These are phyloP conservation scores for Trichogramma pretiosum DNA, from an alignment of 1,140 invertebrate species.

Conservation along the genomic window DNA sequence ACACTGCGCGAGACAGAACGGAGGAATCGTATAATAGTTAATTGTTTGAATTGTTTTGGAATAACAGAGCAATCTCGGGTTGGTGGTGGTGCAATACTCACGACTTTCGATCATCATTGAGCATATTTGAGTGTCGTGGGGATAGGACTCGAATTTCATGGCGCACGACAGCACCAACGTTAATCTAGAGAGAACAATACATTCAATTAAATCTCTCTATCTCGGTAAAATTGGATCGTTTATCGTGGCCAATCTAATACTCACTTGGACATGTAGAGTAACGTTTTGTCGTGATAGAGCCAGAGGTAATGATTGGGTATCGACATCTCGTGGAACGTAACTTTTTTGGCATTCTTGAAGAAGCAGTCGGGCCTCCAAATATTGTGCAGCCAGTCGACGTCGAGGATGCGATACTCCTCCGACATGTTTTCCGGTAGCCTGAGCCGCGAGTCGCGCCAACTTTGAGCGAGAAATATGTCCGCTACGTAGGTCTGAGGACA, in stretches of 20 bases:
- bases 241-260: constrained; percentile 20
- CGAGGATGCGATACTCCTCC: constrained; percentile 80
- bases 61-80: no score
- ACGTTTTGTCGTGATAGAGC: constrained; percentile 82
- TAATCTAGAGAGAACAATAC: constrained; percentile 52
- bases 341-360: constrained; percentile 88
- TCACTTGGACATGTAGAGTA: constrained; percentile 87
- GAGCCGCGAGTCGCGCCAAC: constrained; percentile 78
- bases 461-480: constrained; percentile 85
- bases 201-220: background rate
- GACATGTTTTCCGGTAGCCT: constrained; percentile 85
- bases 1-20: constrained; percentile 50
- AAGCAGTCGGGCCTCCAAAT: constrained; percentile 89
- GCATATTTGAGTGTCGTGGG: constrained; percentile 81
- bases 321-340: constrained; percentile 89
- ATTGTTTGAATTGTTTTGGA: background rate
- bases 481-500: constrained; percentile 77
- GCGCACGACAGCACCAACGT: constrained; percentile 81
- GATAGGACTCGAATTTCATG: constrained; percentile 89
- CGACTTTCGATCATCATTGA: constrained; percentile 87
- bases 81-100: constrained; percentile 47
- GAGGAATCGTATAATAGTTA: background rate
- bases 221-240: background rate
- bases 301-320: constrained; percentile 89
- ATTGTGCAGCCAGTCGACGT: constrained; percentile 81